Evolutionary conservation across 1,140 invertebrate species (phyloP).

Genomic region (Drosophila sturtevanti): DNA sequence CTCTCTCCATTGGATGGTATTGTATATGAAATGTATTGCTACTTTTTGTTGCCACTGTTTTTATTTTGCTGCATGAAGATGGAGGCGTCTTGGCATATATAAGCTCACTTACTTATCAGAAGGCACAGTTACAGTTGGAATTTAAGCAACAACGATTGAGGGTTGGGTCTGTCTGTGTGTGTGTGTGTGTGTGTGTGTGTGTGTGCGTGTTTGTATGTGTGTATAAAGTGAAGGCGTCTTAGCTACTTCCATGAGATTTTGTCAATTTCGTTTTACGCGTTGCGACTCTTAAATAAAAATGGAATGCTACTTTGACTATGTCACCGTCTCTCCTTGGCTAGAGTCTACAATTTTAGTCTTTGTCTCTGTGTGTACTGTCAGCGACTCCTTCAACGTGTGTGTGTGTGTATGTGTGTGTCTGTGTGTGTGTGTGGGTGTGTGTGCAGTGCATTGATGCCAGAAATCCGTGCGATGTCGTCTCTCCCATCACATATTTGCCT

Average conservation of each 20-base stretch:
- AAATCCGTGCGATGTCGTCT: slow-evolving; percentile 61
- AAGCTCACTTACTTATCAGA: slow-evolving; percentile 56
- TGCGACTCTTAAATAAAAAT: slow-evolving; percentile 65
- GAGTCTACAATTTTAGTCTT: background rate
- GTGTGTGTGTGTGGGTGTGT: background rate
- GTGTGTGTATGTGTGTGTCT: background rate
- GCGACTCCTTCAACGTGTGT: slow-evolving; percentile 3
- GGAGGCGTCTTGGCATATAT: slow-evolving; percentile 27
- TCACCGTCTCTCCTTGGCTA: background rate
- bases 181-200: no score
- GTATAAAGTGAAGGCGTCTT: slow-evolving; percentile 27
- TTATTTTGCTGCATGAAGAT: background rate
- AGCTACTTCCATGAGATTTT: slow-evolving; percentile 69
- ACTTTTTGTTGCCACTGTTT: background rate
- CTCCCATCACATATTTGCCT: slow-evolving; percentile 58
- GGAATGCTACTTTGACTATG: slow-evolving; percentile 17
- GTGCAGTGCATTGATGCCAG: slow-evolving; percentile 62
- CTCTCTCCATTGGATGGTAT: background rate
- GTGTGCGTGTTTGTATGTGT: no score
- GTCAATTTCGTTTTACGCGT: slow-evolving; percentile 69
- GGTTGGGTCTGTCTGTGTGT: no score
- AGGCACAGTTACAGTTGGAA: slow-evolving; percentile 56
- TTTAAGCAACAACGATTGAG: slow-evolving; percentile 50
- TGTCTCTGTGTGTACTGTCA: background rate
- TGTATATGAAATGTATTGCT: slow-evolving; percentile 1